phyloP scores from a whole-genome alignment of 1,140 invertebrate species.

The Phymorhynchus buccinoides region DNA sequence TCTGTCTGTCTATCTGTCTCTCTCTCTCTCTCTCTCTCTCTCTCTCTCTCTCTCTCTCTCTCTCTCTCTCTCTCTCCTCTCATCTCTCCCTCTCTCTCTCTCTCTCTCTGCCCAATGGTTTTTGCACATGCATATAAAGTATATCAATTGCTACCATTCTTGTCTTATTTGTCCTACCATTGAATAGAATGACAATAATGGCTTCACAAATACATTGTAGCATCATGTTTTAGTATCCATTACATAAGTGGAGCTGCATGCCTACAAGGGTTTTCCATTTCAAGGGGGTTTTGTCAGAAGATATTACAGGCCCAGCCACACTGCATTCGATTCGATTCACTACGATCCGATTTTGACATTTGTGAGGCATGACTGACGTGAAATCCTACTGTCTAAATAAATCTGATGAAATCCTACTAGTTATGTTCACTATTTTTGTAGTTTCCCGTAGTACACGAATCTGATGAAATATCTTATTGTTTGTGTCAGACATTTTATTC shows the following conservation, averaged over 20 bases:
- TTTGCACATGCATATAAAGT: neutral
- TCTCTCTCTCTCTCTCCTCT: constrained; percentile 7
- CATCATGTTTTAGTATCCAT: neutral
- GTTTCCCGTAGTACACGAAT: too few relatives aligned
- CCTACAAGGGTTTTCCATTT: too few relatives aligned
- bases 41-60: constrained; percentile 17
- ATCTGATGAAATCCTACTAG: too few relatives aligned
- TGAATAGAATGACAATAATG: neutral
- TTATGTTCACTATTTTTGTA: too few relatives aligned
- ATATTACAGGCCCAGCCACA: too few relatives aligned
- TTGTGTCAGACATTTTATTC: too few relatives aligned
- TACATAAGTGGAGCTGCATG: neutral
- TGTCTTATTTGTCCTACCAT: neutral
- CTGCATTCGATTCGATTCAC: too few relatives aligned
- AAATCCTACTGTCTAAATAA: too few relatives aligned
- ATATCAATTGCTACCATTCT: neutral
- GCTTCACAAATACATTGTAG: neutral
- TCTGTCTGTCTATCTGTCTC: neutral
- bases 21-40: constrained; percentile 8
- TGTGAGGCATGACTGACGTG: too few relatives aligned
- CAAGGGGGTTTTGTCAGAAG: too few relatives aligned
- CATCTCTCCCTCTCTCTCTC: constrained; percentile 1
- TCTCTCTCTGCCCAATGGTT: neutral
- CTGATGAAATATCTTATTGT: too few relatives aligned
- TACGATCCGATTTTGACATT: too few relatives aligned